Conservation (phyloP, 2,888 invertebrate species). For the Hedychridium roseum region DNA sequence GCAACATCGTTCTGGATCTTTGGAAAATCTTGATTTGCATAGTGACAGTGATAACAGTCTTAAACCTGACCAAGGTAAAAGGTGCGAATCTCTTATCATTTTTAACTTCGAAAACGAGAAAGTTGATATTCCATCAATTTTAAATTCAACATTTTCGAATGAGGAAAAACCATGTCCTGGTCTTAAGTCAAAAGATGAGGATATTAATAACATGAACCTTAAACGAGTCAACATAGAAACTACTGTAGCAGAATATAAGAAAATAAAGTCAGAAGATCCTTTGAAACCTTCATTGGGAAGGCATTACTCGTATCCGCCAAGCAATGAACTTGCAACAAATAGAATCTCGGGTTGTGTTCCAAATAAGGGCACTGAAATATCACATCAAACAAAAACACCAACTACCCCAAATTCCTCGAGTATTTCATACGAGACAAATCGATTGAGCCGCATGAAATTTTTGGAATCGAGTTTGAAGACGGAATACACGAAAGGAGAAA, state of each 20-base stretch:
- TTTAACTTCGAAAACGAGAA: background rate
- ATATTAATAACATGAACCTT: background rate
- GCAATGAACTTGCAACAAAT: background rate
- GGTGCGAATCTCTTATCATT: constrained; percentile 1
- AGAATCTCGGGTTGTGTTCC: background rate
- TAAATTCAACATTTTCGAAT: no score
- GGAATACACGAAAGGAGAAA: constrained; percentile 4
- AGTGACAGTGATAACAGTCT: background rate
- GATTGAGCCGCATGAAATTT: constrained; percentile 37
- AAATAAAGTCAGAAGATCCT: constrained; percentile 6
- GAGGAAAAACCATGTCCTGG: no score
- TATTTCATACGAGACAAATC: constrained; percentile 24
- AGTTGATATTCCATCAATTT: no score
- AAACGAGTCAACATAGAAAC: background rate
- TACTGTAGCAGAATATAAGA: constrained; percentile 1
- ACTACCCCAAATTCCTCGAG: background rate
- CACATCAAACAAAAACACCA: background rate
- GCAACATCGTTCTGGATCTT: no score
- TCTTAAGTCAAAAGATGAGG: background rate
- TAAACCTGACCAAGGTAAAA: no score
- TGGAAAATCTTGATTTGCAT: background rate
- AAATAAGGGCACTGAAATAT: background rate
- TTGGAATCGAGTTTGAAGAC: constrained; percentile 20
- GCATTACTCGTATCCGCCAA: constrained; percentile 7
- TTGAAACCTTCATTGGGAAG: constrained; percentile 2